A percentile compares a stretch with the other conserved stretches of the same genome.
Conservation (phyloP, 1,140 invertebrate species). For the Bursaphelenchus mucronatus region DNA sequence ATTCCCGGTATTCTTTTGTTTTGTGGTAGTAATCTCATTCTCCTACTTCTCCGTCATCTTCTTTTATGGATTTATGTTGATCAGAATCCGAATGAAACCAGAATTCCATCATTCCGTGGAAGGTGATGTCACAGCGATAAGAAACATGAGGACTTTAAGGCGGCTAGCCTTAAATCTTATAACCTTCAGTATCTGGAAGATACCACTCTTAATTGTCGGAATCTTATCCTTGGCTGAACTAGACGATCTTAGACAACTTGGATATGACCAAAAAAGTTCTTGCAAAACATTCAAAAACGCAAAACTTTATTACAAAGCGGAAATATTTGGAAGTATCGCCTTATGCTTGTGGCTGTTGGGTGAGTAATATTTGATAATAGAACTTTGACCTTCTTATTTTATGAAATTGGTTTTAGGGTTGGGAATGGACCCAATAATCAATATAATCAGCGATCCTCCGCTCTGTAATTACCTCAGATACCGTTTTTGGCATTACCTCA, state of each 20-base stretch:
- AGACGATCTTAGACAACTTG: conserved; percentile 20
- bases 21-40: conserved; percentile 31
- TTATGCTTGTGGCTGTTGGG: conserved; percentile 40
- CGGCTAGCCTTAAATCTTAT: conserved; percentile 38
- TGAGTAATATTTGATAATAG: conserved; percentile 18
- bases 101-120: neutral
- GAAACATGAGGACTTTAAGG: conserved; percentile 39
- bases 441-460: conserved; percentile 18
- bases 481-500: neutral
- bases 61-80: conserved; percentile 29
- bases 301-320: conserved; percentile 39
- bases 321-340: conserved; percentile 38
- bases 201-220: conserved; percentile 37
- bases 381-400: neutral
- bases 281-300: conserved; percentile 39
- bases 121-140: neutral
- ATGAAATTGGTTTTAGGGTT: conserved; percentile 24
- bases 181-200: conserved; percentile 38
- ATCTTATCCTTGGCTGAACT: conserved; percentile 37
- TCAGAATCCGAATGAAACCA: conserved; percentile 14
- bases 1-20: conserved; percentile 34
- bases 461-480: conserved; percentile 7
- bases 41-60: conserved; percentile 33
- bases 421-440: conserved; percentile 26
- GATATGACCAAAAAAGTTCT: conserved; percentile 30